Conservation (phyloP, 2,797 vertebrate genomes). For the Chrysocyon brachyurus region DNA sequence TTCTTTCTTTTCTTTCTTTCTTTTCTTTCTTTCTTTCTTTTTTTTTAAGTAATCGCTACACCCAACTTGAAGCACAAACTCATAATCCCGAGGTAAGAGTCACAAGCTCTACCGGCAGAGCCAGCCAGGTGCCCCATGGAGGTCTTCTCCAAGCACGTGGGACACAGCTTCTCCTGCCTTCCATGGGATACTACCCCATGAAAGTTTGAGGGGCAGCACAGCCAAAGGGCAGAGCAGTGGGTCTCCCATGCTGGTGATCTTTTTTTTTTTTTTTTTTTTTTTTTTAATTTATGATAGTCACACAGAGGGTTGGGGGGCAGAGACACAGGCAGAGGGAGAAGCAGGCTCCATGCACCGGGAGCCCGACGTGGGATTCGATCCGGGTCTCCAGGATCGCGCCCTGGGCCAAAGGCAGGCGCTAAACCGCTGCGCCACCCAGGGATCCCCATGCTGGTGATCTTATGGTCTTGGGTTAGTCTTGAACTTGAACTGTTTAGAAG, state of each 20-base stretch:
- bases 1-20: background rate
- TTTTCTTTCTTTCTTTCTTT: background rate
- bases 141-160: background rate
- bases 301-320: too few relatives aligned
- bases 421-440: too few relatives aligned
- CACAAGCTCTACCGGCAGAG: accelerated
- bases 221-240: accelerated
- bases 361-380: too few relatives aligned
- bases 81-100: background rate
- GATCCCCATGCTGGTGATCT: background rate
- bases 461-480: accelerated
- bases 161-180: background rate
- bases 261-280: too few relatives aligned
- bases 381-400: too few relatives aligned
- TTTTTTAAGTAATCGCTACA: background rate
- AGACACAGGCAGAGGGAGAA: too few relatives aligned
- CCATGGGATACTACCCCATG: accelerated
- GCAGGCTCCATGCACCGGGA: too few relatives aligned
- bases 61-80: background rate
- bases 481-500: background rate
- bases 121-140: background rate
- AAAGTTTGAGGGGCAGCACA: background rate
- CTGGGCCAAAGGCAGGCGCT: too few relatives aligned
- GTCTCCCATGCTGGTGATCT: background rate
- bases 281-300: too few relatives aligned